Conservation (phyloP, 2,888 invertebrate genomes). For the Rotaria socialis region DNA sequence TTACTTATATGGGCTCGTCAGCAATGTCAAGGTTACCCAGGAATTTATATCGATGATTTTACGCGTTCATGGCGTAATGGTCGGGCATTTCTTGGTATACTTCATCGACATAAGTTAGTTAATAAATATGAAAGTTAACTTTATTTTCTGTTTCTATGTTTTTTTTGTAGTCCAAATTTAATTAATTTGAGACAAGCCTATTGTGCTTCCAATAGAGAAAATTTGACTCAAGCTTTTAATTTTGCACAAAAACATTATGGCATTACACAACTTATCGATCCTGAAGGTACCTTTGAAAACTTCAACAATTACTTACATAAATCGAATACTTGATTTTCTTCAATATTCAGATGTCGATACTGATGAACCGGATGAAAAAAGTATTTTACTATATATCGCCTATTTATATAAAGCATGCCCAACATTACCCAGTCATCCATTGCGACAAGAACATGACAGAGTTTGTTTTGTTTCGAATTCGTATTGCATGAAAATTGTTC, state of each 20-base stretch:
- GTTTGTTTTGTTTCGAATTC: neutral
- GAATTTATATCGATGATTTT: constrained; percentile 89
- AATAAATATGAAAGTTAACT: neutral
- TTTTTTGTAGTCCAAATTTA: constrained; percentile 68
- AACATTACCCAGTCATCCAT: constrained; percentile 1
- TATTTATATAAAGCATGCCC: constrained; percentile 99
- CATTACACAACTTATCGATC: constrained; percentile 90
- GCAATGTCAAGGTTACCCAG: constrained; percentile 93
- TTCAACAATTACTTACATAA: neutral
- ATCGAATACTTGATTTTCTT: constrained; percentile 46
- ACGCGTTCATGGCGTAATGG: constrained; percentile 96
- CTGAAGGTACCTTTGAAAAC: constrained; percentile 72
- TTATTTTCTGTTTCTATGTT: neutral
- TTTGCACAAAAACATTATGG: constrained; percentile 95
- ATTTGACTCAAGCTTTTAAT: constrained; percentile 91
- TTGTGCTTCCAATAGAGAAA: constrained; percentile 77
- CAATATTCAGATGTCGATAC: constrained; percentile 87
- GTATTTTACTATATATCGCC: constrained; percentile 97
- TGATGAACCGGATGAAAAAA: constrained; percentile 97
- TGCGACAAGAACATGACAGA: neutral
- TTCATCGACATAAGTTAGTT: constrained; percentile 85
- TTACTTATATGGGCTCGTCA: constrained; percentile 92
- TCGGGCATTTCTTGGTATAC: constrained; percentile 92
- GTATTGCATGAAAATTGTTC: too few relatives aligned
- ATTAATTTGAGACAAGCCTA: constrained; percentile 65